Base-by-base conservation (phyloP, 2,888 invertebrate genomes). In the Ceriagrion tenellum region DNA sequence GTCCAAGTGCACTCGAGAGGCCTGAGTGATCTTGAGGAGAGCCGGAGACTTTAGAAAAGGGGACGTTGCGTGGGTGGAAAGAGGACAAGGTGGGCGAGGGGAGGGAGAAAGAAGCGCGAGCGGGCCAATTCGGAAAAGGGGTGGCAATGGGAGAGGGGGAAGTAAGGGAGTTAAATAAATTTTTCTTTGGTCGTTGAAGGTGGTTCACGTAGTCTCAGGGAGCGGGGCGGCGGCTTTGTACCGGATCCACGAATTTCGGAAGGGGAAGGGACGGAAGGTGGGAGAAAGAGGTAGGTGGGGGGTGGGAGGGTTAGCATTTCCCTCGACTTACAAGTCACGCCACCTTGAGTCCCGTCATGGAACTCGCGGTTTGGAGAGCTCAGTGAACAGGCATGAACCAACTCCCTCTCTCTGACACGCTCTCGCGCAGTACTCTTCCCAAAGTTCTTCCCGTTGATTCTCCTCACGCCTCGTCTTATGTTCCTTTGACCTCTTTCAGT, bases 301-400 rank as follows among this genome's bases (percentile, higher is more conserved):
- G 35, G n/a, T 3, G 1, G 2, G 40, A 35, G 35, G 63, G 63
- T 10, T 26, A 35, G 69, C 74, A 47, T 47, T 93, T 69, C 69
- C 74, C 16, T 35, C 69, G 69, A 47, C 63, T n/a, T 13, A 35
- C 55, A 40, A 47, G 93, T 93, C 93, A 69, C 74, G 93, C 93
- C 35, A 93, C 35, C 69, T 93, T 93, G n/a, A 69, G 47, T n/a
- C 47, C 35, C 23, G 13, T 69, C 47, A 74, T 74, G 93, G 93
- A 74, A 93, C 47, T 47, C 69, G 69, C 47, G 69, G 93, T 74
- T 93, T 13, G 63, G 74, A 93, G 93, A 63, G 63, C 91, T 30
- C 40, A 59, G 59, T 59, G 93, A 69, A 74, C 93, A 55, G 56
- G n/a, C 93, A 69, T 74, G 74, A n/a, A 59, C 59, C 13, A 26